A percentile compares a stretch with the other conserved stretches of the same genome.
Evolutionary conservation across 30 jellyfish, hydroid and myxozoan species (phyloP).

Genomic region (Calvadosia cruxmelitensis): DNA sequence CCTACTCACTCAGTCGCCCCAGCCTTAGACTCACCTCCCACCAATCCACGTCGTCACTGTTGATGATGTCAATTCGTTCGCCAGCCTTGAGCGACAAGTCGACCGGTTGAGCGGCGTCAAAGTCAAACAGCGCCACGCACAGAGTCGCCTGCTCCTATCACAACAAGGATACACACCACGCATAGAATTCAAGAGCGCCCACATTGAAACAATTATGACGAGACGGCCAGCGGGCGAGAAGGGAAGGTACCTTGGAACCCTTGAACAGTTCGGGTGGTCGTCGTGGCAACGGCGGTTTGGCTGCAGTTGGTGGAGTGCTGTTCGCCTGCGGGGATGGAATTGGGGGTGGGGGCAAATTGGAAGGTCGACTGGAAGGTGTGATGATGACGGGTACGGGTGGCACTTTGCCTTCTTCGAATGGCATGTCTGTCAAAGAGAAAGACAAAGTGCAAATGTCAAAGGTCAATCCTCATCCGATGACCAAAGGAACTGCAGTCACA

Average conservation of each 20-base stretch:
- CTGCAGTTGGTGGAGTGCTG: background rate
- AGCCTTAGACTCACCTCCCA: conserved; percentile 90
- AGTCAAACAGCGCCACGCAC: conserved; percentile 32
- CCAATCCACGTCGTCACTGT: conserved; percentile 54
- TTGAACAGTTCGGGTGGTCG: background rate
- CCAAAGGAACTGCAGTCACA: no score
- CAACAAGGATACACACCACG: no score
- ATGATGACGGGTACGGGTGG: background rate
- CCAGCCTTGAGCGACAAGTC: conserved; percentile 42
- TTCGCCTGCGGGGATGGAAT: background rate
- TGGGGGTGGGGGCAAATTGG: background rate
- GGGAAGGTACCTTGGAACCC: background rate
- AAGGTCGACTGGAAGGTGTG: background rate
- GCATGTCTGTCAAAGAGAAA: background rate
- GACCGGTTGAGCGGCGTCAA: conserved; percentile 4
- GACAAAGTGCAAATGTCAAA: no score
- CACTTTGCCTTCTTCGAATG: background rate
- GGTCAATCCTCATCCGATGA: no score
- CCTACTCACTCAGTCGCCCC: no score
- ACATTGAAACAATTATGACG: no score
- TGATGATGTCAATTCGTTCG: conserved; percentile 31
- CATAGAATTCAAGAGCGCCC: no score
- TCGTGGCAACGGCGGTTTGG: background rate
- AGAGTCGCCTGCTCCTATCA: background rate
- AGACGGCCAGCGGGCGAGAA: no score